Evolutionary conservation across 2,797 vertebrate species (phyloP), one percentile per base, ranked within the genome.

Genomic region (Lithobates pipiens): DNA sequence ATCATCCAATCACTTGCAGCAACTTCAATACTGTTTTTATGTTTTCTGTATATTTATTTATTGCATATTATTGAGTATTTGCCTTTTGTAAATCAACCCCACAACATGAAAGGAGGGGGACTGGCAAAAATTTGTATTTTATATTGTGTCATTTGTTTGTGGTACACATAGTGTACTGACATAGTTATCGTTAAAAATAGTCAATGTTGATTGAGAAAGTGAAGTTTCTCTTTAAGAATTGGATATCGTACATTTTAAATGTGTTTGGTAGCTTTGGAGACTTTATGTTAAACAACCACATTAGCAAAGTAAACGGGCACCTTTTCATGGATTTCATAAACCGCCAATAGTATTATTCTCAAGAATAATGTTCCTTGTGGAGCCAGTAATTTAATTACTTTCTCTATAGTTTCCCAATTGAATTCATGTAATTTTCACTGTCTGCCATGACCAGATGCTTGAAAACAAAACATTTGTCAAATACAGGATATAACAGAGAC

Each of bases 361-460:
- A 61, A 42, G 68, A 80, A 70, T 71, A 61, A 80, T 80, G 46
- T 34, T 80, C 68, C 70, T 57, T 18, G 21, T 27, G 32, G 29
- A 80, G 69, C 46, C 29, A 80, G 57, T 80, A 72, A 80, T 80
- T 21, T 80, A 57, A 80, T 80, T 71, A 80, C 68, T 71, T 71
- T 69, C 79, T 71, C 68, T 72, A 80, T 80, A 69, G 79, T 71
- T 71, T 69, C 79, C 57, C 68, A 80, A 80, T 80, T 80, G 69
- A 80, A 80, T 80, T 80, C 46, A 61, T 61, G 79, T 39, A 25
- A 34, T 72, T 72, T 80, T 72, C 79, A 27, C 68, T 80, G 79
- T 36, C 78, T 70, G 68, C 46, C 36, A 50, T 80, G 42, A 44
- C n/a, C 77, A 69, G 50, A 27, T 72, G 68, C 71, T 72, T 36